Base-by-base conservation (phyloP, 2,888 invertebrate genomes). In the Pseudococcus jackbeardsleyi region DNA sequence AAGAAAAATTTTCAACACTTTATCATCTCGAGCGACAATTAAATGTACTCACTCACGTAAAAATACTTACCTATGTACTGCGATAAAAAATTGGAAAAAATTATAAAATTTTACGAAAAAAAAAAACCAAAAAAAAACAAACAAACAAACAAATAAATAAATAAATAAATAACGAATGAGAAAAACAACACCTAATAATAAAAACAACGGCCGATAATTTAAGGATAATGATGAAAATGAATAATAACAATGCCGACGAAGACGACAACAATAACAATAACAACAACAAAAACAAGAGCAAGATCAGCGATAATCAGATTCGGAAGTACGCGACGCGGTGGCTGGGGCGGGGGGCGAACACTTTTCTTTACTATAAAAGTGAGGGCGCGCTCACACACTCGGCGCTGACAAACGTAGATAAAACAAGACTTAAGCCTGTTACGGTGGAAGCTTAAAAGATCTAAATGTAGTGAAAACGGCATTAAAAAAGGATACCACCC, bases 351-450 rank as follows among this genome's bases (percentile, higher is more conserved):
- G 64, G 22, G 4, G 33, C 17, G 26, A 72, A 72, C 42, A 79
- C 79, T 79, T 79, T 79, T 79, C 79, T 33, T 85, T 33, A 17
- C 26, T 50, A 85, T 64, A 86, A 86, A 86, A 68, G 54, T 54
- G 54, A 86, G 86, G 64, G 86, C 68, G 86, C 86, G 86, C 86
- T 86, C 64, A 64, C 42, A 85, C 85, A 86, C 64, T 86, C 68
- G 19, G 42, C 86, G 86, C 86, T 86, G 86, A 54, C 86, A 87
- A 87, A 77, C 87, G 87, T 87, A 87, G 87, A 87, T 87, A 87
- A 87, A 87, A 87, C 87, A 87, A 87, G 87, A 79, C 87, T 87
- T 87, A 87, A 87, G 87, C 87, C 87, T 87, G 87, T 87, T 87
- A 87, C 82, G 50, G 82, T 87, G 54, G 87, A 87, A 79, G 87